These are phyloP conservation scores for Planiliza haematocheilus DNA, from an alignment of 2,113 vertebrate genomes.

Conservation along the genomic window DNA sequence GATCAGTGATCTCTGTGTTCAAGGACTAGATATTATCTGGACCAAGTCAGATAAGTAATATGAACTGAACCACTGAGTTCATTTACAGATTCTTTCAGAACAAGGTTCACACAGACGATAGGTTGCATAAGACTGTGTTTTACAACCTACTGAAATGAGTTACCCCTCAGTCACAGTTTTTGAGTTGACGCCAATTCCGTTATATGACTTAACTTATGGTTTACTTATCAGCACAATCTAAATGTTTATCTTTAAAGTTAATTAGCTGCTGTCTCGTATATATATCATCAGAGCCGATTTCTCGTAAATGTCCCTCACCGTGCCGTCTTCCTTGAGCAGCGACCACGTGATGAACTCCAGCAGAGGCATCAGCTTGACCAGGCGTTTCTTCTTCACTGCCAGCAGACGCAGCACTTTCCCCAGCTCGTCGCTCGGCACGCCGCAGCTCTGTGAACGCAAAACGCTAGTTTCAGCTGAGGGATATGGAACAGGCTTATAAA, in stretches of 20 bases:
- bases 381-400: slow-evolving; percentile 78
- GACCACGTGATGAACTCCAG: slow-evolving; percentile 87
- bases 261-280: too few relatives aligned
- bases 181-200: too few relatives aligned
- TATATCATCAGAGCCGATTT: too few relatives aligned
- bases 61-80: background rate
- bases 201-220: too few relatives aligned
- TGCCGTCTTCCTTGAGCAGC: slow-evolving; percentile 80
- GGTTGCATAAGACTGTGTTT: background rate
- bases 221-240: too few relatives aligned
- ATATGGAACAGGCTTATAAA: background rate
- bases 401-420: slow-evolving; percentile 70
- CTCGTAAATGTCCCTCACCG: slow-evolving; percentile 63
- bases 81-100: slow-evolving; percentile 26
- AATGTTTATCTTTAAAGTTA: too few relatives aligned
- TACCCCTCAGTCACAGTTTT: too few relatives aligned
- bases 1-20: background rate
- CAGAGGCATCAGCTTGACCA: slow-evolving; percentile 77
- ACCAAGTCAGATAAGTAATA: background rate
- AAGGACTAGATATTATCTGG: background rate
- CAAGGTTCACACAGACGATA: slow-evolving; percentile 15
- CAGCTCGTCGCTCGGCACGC: slow-evolving; percentile 77
- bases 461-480: background rate
- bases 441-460: slow-evolving; percentile 71
- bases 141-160: too few relatives aligned